Evolutionary conservation across 1,140 invertebrate genomes (phyloP).

Genomic region (Drosophila guanche): DNA sequence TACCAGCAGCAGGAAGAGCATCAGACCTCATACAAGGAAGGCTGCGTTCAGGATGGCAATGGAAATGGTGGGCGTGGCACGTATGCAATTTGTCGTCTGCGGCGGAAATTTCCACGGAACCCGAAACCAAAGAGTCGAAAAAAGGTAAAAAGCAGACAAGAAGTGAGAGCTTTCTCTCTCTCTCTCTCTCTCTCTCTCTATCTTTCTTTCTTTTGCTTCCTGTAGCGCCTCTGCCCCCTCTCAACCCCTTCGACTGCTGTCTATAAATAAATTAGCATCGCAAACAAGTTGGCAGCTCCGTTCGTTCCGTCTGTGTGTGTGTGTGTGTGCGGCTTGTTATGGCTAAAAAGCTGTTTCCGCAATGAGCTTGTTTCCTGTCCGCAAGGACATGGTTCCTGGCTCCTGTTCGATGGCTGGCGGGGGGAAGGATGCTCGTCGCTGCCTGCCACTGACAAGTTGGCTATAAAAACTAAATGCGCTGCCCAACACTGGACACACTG

Average conservation of each 20-base stretch:
- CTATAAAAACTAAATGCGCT: slow-evolving; percentile 70
- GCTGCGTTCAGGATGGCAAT: too few relatives aligned
- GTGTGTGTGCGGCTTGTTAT: slow-evolving; percentile 63
- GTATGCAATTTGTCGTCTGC: slow-evolving; percentile 77
- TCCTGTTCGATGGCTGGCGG: not conserved
- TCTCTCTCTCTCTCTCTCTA: too few relatives aligned
- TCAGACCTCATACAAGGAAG: not conserved
- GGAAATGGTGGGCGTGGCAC: slow-evolving; percentile 46
- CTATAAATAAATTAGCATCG: slow-evolving; percentile 81
- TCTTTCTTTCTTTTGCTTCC: too few relatives aligned
- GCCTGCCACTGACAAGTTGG: slow-evolving; percentile 75
- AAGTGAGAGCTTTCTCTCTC: too few relatives aligned
- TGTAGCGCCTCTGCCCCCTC: not conserved
- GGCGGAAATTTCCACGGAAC: slow-evolving; percentile 74
- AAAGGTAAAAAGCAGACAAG: not conserved
- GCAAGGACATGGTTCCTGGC: slow-evolving; percentile 61
- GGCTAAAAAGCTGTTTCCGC: slow-evolving; percentile 80
- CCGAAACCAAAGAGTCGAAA: slow-evolving; percentile 20
- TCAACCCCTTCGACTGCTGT: slow-evolving; percentile 44
- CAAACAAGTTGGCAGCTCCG: slow-evolving; percentile 68
- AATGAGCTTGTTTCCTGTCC: slow-evolving; percentile 81
- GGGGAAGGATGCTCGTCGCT: not conserved
- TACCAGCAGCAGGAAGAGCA: too few relatives aligned
- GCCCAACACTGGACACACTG: slow-evolving; percentile 52
- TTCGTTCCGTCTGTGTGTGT: slow-evolving; percentile 21